phyloP scores from a whole-genome alignment of 2,888 invertebrate species.

The Nemotelus pantherinus region DNA sequence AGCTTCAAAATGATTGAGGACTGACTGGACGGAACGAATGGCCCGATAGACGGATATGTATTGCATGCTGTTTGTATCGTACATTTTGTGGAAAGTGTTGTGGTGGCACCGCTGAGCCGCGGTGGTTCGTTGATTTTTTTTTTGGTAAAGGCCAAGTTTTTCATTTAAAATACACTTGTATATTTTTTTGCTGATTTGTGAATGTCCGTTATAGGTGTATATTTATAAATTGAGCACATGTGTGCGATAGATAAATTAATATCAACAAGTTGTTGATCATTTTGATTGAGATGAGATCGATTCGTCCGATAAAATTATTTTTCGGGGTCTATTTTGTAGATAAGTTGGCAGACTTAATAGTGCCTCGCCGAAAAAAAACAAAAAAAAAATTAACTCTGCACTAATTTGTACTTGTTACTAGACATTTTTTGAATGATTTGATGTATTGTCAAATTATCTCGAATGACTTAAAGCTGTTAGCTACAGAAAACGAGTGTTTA shows the following conservation, averaged over 20 bases:
- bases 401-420: too few species aligned
- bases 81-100: not conserved
- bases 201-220: not conserved
- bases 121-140: not conserved
- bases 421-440: too few species aligned
- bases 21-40: not conserved
- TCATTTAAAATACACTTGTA: not conserved
- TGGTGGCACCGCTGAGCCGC: not conserved
- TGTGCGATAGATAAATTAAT: constrained; percentile 9
- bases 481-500: too few species aligned
- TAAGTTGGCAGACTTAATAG: too few species aligned
- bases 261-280: constrained; percentile 40
- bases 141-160: not conserved
- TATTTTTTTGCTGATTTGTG: not conserved
- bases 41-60: not conserved
- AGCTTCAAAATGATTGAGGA: constrained; percentile 30
- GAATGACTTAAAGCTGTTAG: too few species aligned
- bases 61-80: constrained; percentile 16
- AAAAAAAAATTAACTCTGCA: too few species aligned
- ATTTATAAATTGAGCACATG: constrained; percentile 28
- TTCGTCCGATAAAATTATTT: too few species aligned
- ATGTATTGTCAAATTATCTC: too few species aligned
- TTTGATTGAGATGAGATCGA: not conserved
- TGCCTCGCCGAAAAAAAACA: too few species aligned
- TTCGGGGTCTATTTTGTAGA: too few species aligned